Evolutionary conservation across 2,888 invertebrate genomes (phyloP).

Genomic region (Chaetogeoica ovagalla): DNA sequence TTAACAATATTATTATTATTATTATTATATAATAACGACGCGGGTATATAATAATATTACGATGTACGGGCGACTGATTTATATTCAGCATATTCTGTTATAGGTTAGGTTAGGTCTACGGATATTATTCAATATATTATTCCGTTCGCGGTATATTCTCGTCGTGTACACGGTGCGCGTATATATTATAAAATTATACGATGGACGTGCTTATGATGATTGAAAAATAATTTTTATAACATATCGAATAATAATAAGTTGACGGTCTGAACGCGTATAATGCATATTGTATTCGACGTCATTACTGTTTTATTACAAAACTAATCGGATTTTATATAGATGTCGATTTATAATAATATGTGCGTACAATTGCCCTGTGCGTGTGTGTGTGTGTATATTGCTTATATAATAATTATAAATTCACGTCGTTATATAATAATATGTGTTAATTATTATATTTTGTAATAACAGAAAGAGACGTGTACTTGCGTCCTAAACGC

Average conservation of each 20-base stretch:
- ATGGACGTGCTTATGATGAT: background rate
- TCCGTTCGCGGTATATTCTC: background rate
- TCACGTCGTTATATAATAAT: too few relatives aligned
- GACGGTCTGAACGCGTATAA: constrained; percentile 8
- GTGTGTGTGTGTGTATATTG: background rate
- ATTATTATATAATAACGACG: too few relatives aligned
- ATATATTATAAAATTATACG: background rate
- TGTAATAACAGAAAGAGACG: too few relatives aligned
- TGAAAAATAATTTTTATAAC: constrained; percentile 2
- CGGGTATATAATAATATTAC: too few relatives aligned
- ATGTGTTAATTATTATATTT: too few relatives aligned
- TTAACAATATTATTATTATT: too few relatives aligned
- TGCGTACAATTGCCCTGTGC: too few relatives aligned
- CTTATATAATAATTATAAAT: too few relatives aligned
- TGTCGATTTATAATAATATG: background rate
- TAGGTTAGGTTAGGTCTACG: background rate
- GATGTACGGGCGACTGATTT: constrained; percentile 4
- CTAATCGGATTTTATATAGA: background rate
- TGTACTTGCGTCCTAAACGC: too few relatives aligned
- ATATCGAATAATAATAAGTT: background rate
- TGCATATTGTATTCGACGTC: background rate
- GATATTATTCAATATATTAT: constrained; percentile 22
- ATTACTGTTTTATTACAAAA: too few relatives aligned
- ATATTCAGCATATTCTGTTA: constrained; percentile 13
- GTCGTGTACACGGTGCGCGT: background rate